Evolutionary conservation across 2,888 invertebrate species (phyloP), one percentile per base, ranked within the genome.

Genomic region (Limnephilus auricula): DNA sequence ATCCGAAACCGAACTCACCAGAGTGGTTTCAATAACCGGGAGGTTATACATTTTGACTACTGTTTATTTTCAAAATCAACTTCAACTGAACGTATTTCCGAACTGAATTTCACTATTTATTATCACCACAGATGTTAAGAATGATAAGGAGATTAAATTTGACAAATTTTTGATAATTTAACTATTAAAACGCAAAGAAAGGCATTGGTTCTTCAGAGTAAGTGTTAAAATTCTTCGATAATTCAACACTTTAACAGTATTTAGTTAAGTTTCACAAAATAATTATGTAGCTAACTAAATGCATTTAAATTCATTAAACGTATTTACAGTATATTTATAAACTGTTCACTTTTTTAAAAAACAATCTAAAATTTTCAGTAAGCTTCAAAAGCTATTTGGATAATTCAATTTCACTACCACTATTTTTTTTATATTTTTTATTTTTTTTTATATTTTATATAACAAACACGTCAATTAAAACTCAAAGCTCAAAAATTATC

Each of bases 1-100:
- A 95, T 97, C 97, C 93, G 97, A 97, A 93, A 97, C 96, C 32
- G 97, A 97, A 92, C 96, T 95, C 92, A 96, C 96, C 92, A 96
- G 94, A 1, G 95, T 95, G 18, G 65, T 94, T 94, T 89, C 94
- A 93, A 32, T 80, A 15, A 80, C 18, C 18, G 87, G 90, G 2
- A 82, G 5, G 82, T 45, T 90, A 12, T 6, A 40, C 86, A 86
- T 90, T 4, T 90, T 90, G 25, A 25, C 25, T 9, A 65, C 65
- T 65, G 65, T 9, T 65, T 25, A 25, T 65, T 65, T 25, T 50
- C 18, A 50, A 65, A 65, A 25, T 65, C 25, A 65, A n/a, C 50
- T 50, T 65, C 2, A 65, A n/a, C 65, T 25, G 65, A 65, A n/a
- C 9, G 65, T 9, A 32, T 32, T n/a, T n/a, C n/a, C n/a, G n/a